Evolutionary conservation across 2,888 invertebrate genomes (phyloP).

Genomic region (Limnephilus rhombicus): DNA sequence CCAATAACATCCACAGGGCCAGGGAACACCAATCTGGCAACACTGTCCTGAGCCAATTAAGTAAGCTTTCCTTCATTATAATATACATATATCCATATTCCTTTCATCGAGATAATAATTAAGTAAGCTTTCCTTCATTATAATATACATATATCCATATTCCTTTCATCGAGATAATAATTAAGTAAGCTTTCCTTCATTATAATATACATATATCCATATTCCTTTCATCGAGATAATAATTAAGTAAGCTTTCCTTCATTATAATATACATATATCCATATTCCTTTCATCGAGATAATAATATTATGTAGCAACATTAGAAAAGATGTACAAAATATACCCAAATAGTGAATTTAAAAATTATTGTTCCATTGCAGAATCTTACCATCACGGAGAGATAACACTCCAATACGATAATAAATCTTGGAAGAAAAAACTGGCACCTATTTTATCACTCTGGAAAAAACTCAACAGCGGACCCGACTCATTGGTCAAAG

Average conservation of each 20-base stretch:
- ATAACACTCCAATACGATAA: conserved; percentile 53
- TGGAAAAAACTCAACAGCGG: conserved; percentile 90
- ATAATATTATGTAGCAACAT: too few species aligned
- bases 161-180: too few species aligned
- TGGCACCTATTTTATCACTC: conserved; percentile 81
- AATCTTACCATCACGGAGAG: conserved; percentile 56
- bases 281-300: not conserved
- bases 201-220: not conserved
- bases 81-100: not conserved
- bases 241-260: conserved; percentile 75
- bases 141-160: not conserved
- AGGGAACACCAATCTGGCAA: conserved; percentile 85
- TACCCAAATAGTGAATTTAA: not conserved
- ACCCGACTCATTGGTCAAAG: conserved; percentile 61
- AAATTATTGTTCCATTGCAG: conserved; percentile 61
- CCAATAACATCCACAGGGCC: conserved; percentile 91
- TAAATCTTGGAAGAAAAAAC: conserved; percentile 59
- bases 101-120: conserved; percentile 68
- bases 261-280: conserved; percentile 3
- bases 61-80: conserved; percentile 69
- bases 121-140: conserved; percentile 70
- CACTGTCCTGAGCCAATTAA: conserved; percentile 81
- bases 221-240: too few species aligned
- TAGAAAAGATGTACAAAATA: not conserved
- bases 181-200: conserved; percentile 73